Base-by-base conservation (phyloP, 2,888 invertebrate genomes). In the Cloeon dipterum region DNA sequence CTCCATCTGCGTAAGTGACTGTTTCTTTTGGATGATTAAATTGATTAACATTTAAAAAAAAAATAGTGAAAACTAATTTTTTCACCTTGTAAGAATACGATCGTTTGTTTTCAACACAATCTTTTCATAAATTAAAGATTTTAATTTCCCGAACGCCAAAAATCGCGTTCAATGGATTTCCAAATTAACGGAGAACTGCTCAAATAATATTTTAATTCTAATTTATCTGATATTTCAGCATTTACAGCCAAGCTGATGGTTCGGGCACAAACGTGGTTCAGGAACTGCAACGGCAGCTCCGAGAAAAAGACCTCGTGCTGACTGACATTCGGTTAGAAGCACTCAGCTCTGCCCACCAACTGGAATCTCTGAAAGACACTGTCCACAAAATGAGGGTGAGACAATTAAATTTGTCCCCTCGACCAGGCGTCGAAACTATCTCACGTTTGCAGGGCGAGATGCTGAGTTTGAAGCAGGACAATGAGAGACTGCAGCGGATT, bases 361-460 rank as follows among this genome's bases (percentile, higher is more conserved):
- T 98, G 38, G 94, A 96, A 56, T 89, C 85, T 46, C 66, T 96
- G 16, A 82, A 89, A 55, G 96, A 98, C 52, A 88, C 91, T 36
- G 88, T 98, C 51, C 86, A 82, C 57, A 88, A 88, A 59, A 89
- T 96, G 86, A 77, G 89, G 63, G 85, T 85, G 59, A 56, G 66
- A 57, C 21, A 11, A 16, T n/a, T n/a, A n/a, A 34, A 23, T 7
- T 11, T 14, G 7, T 11, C 5, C 14, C 10, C 17, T 17, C 7
- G 16, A 23, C n/a, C 13, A 5, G 34, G 8, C 20, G 7, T 33
- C 5, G n/a, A 3, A 3, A n/a, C 19, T 13, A 33, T 33, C n/a
- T n/a, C n/a, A n/a, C n/a, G n/a, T n/a, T n/a, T n/a, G n/a, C n/a
- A 85, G 83, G 81, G 75, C 55, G 94, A 98, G 61, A 94, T 96